phyloP scores from a whole-genome alignment of 2,113 vertebrate genomes.

The Atlantisia rogersi region DNA sequence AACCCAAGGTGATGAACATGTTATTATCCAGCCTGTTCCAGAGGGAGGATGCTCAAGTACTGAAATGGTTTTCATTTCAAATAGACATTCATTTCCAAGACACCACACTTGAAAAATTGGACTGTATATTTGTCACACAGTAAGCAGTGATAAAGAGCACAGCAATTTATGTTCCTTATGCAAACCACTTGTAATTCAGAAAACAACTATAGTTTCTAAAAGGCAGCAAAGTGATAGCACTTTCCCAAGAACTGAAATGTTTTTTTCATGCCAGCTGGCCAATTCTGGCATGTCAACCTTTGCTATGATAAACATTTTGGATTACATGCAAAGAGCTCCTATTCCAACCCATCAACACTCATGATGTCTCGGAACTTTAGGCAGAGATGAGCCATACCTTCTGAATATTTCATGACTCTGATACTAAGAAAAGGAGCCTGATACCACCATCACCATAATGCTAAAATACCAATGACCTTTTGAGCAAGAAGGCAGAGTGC shows the following conservation, averaged over 20 bases:
- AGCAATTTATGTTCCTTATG: slow-evolving; percentile 47
- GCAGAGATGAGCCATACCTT: slow-evolving; percentile 2
- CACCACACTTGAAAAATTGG: slow-evolving; percentile 43
- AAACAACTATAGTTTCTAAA: slow-evolving; percentile 50
- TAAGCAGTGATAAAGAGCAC: slow-evolving; percentile 50
- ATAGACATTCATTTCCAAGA: slow-evolving; percentile 36
- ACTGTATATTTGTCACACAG: slow-evolving; percentile 22
- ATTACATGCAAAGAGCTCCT: neutral
- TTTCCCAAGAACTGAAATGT: neutral
- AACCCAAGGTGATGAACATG: slow-evolving; percentile 50
- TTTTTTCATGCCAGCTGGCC: slow-evolving; percentile 25
- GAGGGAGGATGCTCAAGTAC: slow-evolving; percentile 36
- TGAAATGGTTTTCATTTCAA: slow-evolving; percentile 64
- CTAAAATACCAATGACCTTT: neutral
- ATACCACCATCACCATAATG: neutral
- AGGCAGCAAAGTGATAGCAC: slow-evolving; percentile 33
- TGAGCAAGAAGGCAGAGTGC: neutral
- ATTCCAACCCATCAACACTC: neutral
- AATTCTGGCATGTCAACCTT: neutral
- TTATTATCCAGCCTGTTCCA: slow-evolving; percentile 56
- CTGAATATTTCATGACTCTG: slow-evolving; percentile 24
- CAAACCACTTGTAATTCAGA: slow-evolving; percentile 48
- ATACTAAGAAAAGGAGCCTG: neutral
- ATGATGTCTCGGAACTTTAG: neutral
- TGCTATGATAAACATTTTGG: slow-evolving; percentile 39